Conservation (phyloP, 2,113 vertebrate genomes). For the Copsychus sechellarum region DNA sequence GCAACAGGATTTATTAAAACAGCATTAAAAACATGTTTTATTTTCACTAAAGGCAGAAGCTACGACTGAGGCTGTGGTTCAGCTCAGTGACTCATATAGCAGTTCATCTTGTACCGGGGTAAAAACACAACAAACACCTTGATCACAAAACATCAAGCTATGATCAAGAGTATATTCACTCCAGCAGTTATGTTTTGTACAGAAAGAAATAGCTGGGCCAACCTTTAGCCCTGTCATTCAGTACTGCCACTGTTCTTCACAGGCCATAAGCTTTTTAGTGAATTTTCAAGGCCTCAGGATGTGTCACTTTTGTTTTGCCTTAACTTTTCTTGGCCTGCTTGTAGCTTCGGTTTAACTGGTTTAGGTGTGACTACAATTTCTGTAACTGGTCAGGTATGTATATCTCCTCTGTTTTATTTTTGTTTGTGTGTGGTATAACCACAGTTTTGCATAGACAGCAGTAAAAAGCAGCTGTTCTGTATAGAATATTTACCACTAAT, state of each 20-base stretch:
- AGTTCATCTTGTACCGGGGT: rapidly evolving
- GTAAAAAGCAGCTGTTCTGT: not conserved
- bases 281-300: not conserved
- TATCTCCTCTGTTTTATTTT: not conserved
- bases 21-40: not conserved
- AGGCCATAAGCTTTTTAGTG: not conserved
- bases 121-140: not conserved
- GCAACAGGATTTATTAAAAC: not conserved
- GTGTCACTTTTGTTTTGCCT: not conserved
- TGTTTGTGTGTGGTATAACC: not conserved
- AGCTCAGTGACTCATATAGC: not conserved
- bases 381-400: not conserved
- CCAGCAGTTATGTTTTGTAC: not conserved
- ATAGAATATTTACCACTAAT: not conserved
- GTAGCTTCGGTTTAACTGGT: not conserved
- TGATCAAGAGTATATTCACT: not conserved
- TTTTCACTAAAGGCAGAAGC: not conserved
- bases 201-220: not conserved
- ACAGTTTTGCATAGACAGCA: not conserved
- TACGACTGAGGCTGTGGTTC: not conserved
- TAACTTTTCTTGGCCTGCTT: not conserved
- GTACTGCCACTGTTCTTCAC: not conserved
- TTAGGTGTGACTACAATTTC: not conserved
- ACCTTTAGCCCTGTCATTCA: not conserved
- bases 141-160: not conserved